phyloP scores from a whole-genome alignment of 2,113 vertebrate species.

The Dicaeum eximium region DNA sequence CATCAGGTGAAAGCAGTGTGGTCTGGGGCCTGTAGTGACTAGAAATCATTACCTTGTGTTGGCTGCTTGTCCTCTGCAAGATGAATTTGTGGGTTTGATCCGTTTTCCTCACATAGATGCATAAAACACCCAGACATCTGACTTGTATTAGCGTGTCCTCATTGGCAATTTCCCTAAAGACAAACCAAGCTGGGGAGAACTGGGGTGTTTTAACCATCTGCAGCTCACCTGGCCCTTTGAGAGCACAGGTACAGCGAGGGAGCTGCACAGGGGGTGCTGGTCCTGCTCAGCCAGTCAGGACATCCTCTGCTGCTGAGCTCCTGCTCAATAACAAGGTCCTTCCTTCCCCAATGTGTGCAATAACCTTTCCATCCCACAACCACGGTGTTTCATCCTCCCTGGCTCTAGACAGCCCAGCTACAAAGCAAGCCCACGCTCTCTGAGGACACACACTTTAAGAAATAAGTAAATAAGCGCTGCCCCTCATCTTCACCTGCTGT shows the following conservation, averaged over 20 bases:
- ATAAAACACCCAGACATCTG: background rate
- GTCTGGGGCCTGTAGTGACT: constrained; percentile 33
- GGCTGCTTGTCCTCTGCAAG: background rate
- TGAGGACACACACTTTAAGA: background rate
- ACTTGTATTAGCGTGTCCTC: constrained; percentile 23
- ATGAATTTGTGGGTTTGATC: background rate
- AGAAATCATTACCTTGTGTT: background rate
- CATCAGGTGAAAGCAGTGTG: background rate
- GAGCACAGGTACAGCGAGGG: fast-evolving
- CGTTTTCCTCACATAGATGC: background rate
- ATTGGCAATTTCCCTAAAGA: background rate
- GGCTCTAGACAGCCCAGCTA: background rate
- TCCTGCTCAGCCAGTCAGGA: fast-evolving
- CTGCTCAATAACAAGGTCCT: fast-evolving
- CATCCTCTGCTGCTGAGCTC: background rate
- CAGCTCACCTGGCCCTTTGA: background rate
- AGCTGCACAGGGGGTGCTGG: background rate
- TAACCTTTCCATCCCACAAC: background rate
- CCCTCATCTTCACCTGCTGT: background rate
- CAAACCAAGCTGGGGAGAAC: background rate
- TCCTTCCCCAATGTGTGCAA: fast-evolving
- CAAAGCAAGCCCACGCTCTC: background rate
- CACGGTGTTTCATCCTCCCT: background rate
- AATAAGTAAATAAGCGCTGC: background rate
- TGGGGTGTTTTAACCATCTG: background rate